These are phyloP conservation scores for Halyomorpha halys DNA, from an alignment of 1,140 invertebrate genomes.

Conservation along the genomic window DNA sequence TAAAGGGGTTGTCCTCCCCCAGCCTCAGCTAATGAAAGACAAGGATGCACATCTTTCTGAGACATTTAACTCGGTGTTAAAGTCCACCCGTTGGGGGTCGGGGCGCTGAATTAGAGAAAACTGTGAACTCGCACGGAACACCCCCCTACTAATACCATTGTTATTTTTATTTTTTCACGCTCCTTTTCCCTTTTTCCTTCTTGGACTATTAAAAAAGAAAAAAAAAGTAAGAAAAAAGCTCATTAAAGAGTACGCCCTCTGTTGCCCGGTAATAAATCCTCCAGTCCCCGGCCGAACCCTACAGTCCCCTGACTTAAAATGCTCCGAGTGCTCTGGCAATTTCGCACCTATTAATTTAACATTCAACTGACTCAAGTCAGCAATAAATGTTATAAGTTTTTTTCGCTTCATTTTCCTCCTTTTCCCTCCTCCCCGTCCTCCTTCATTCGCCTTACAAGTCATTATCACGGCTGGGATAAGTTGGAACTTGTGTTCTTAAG, in stretches of 20 bases:
- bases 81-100: neutral
- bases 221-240: constrained; percentile 1
- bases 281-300: too few relatives aligned
- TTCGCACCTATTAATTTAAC: constrained; percentile 10
- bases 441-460: neutral
- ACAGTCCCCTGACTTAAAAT: neutral
- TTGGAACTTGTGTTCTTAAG: too few relatives aligned
- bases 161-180: too few relatives aligned
- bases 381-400: constrained; percentile 3
- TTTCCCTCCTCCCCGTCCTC: neutral
- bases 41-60: constrained; percentile 26
- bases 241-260: constrained; percentile 5
- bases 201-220: neutral
- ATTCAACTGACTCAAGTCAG: constrained; percentile 1
- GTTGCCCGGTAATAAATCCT: neutral
- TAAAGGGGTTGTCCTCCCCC: neutral
- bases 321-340: neutral
- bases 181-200: too few relatives aligned
- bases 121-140: neutral
- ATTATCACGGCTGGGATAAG: too few relatives aligned
- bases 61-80: constrained; percentile 27
- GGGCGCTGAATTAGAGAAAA: neutral
- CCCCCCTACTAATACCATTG: too few relatives aligned
- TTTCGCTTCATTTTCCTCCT: neutral
- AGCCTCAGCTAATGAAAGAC: neutral